Base-by-base conservation (phyloP, 2,797 vertebrate genomes). In the Ataeniobius toweri region DNA sequence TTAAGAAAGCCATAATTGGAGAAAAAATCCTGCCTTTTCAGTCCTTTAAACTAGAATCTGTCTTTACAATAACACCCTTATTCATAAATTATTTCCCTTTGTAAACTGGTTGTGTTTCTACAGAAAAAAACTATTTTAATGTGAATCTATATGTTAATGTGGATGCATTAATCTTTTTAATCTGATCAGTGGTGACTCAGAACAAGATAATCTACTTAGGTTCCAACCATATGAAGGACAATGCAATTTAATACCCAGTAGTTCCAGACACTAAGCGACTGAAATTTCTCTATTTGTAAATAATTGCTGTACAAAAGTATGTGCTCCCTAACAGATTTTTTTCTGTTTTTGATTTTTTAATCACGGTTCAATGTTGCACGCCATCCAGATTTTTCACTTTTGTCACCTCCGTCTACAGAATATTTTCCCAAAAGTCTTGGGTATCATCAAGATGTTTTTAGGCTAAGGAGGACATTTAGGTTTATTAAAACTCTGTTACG, bases 131-230 rank as follows among this genome's bases (percentile, higher is more conserved):
- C 26, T 69, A 44, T 79, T 73, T 79, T 13, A 73, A 75, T n/a
- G 28, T n/a, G n/a, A 26, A 26, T 84, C 80, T 79, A 51, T 80
- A 82, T 78, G 63, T 74, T 46, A 1, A 73, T 65, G n/a, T 18
- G 3, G 70, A 69, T 76, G 46, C 36, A 77, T 74, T 76, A 1
- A 13, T 80, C 56, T 80, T 1, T 2, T 79, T 61, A 51, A 85
- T 86, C 82, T 59, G 68, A 84, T 88, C 65, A 69, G 65, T 14
- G n/a, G 8, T 56, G 73, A 82, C 78, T 84, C 46, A 75, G 68
- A 80, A 51, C 24, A 55, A 71, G 16, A 55, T 70, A 59, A 82
- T 69, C 14, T 12, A 5, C 20, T 82, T 79, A 75, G 59, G 18
- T 68, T 41, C 68, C 36, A 26, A 24, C 44, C 71, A 46, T 58